Evolutionary conservation across 2,113 vertebrate species (phyloP).

Genomic region (Anolis carolinensis): DNA sequence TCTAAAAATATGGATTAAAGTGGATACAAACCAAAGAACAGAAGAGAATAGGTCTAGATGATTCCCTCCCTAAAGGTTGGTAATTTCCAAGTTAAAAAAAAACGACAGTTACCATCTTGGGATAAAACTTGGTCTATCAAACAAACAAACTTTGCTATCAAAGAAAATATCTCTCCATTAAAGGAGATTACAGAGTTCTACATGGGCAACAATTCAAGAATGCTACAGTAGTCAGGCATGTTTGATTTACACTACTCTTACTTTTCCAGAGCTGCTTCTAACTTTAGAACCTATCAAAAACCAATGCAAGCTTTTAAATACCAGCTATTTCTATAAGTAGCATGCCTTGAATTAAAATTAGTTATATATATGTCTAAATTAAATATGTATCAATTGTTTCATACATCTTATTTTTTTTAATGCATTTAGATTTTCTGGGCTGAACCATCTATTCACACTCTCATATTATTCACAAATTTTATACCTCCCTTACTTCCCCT

Average conservation of each 20-base stretch:
- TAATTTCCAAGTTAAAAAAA: constrained; percentile 30
- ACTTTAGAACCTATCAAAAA: constrained; percentile 63
- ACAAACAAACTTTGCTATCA: constrained; percentile 70
- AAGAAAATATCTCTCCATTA: constrained; percentile 75
- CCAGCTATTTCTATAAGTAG: constrained; percentile 17
- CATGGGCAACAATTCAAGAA: constrained; percentile 76
- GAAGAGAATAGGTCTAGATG: neutral
- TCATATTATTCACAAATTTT: neutral
- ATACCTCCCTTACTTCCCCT: neutral
- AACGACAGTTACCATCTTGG: constrained; percentile 22
- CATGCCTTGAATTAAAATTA: constrained; percentile 18
- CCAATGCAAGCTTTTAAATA: constrained; percentile 41
- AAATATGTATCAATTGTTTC: neutral
- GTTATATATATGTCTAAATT: neutral
- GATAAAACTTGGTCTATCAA: constrained; percentile 53
- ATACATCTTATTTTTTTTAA: neutral
- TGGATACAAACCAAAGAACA: constrained; percentile 11
- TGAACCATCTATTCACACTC: neutral
- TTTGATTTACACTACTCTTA: constrained; percentile 69
- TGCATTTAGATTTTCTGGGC: neutral
- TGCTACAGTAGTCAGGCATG: constrained; percentile 70
- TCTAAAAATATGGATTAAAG: constrained; percentile 13
- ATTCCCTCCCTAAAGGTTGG: neutral
- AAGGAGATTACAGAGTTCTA: constrained; percentile 72
- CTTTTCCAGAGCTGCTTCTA: constrained; percentile 65